Percentiles rank a stretch among this genome's conserved stretches.
Conservation (phyloP, 2,113 vertebrate genomes). For the Pan troglodytes region NHGRI_mPanTro3-v2.1_pri NC_072408.2:97428501-97429000, state of each 20-base stretch:
- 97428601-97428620: not conserved
- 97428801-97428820: not conserved
- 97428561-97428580: not conserved
- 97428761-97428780: not conserved
- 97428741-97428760: not conserved
- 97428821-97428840: not conserved
- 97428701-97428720: not conserved
- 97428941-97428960: not conserved
- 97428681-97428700: not conserved
- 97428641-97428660: not conserved
- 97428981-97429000: not conserved
- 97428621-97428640: not conserved
- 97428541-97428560: not conserved
- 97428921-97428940: not conserved
- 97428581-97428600: not conserved
- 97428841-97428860: not conserved
- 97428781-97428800: not conserved
- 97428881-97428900: not conserved
- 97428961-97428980: not conserved
- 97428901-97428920: not conserved
- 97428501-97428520: not conserved
- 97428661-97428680: not conserved
- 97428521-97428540: not conserved
- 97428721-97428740: not conserved
- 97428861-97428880: not conserved